phyloP scores from a whole-genome alignment of 2,113 vertebrate genomes.

The Nothocercus nigrocapillus region DNA sequence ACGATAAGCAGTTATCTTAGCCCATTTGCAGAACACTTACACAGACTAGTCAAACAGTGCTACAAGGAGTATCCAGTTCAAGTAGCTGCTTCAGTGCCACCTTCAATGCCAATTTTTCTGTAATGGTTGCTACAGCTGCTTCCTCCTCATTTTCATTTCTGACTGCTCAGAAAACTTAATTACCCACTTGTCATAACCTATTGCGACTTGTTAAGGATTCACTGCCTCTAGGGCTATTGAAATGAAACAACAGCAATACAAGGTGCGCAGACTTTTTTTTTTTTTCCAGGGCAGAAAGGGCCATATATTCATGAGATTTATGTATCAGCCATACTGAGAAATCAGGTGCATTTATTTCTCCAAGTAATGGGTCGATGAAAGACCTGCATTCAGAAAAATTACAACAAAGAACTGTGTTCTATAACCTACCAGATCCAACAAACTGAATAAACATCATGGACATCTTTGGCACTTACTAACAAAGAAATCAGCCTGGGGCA shows the following conservation, averaged over 20 bases:
- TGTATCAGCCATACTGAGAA: background rate
- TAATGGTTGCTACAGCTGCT: background rate
- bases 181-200: background rate
- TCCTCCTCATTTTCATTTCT: background rate
- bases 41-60: background rate
- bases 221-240: background rate
- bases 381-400: background rate
- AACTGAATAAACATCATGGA: background rate
- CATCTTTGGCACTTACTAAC: background rate
- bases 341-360: background rate
- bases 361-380: background rate
- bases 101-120: background rate
- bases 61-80: background rate
- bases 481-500: background rate
- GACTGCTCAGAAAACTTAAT: constrained; percentile 3
- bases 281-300: background rate
- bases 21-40: background rate
- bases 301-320: background rate
- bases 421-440: background rate
- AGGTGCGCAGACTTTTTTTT: background rate
- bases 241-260: background rate
- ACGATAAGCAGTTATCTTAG: background rate
- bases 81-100: background rate
- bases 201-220: background rate
- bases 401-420: background rate